Percentiles rank a stretch among this genome's conserved stretches.
Conservation (phyloP, 30 jellyfish, hydroid and myxozoan genomes). For the Turritopsis rubra region DNA sequence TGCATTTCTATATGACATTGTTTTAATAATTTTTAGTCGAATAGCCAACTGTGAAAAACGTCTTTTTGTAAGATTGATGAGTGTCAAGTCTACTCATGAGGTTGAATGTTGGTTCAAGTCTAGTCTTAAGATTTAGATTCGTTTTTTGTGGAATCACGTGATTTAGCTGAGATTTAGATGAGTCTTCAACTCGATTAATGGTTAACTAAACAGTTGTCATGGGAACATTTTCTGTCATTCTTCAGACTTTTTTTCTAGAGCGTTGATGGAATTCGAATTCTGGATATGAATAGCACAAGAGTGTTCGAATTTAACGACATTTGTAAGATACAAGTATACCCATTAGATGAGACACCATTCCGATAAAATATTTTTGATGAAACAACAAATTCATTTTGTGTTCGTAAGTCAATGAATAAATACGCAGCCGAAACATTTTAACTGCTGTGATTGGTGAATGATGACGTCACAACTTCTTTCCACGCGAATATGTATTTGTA, state of each 20-base stretch:
- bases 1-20: not conserved
- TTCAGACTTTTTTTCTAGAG: slow-evolving; percentile 28
- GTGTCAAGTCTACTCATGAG: no score
- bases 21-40: no score
- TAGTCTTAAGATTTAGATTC: no score
- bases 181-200: no score
- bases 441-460: not conserved
- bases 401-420: not conserved
- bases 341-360: slow-evolving; percentile 65
- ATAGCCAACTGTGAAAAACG: no score
- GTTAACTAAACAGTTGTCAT: no score
- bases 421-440: not conserved
- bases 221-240: not conserved
- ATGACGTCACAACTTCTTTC: not conserved
- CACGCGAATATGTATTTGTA: not conserved
- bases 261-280: slow-evolving; percentile 64
- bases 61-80: no score
- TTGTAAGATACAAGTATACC: slow-evolving; percentile 54
- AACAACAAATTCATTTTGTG: not conserved
- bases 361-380: not conserved
- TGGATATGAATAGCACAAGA: slow-evolving; percentile 67
- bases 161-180: no score
- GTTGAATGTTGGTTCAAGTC: no score
- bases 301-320: slow-evolving; percentile 59
- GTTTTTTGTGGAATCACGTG: no score